phyloP scores from a whole-genome alignment of 2,888 invertebrate genomes.

The Laothoe populi region DNA sequence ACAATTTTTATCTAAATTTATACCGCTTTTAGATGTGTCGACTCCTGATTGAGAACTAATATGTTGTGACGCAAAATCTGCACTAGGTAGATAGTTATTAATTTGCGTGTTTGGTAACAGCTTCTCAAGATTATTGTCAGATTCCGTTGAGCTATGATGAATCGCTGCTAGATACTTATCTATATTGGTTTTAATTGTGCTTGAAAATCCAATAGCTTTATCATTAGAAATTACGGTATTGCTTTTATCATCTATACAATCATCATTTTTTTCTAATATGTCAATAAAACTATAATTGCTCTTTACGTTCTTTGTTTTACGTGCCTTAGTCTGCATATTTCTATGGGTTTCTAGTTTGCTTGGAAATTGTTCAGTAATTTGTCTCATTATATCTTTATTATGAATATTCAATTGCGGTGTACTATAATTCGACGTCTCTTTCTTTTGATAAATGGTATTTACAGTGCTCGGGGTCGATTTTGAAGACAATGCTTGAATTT shows the following conservation, averaged over 20 bases:
- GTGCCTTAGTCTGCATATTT: slow-evolving; percentile 25
- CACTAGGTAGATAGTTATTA: slow-evolving; percentile 3
- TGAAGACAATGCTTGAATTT: background rate
- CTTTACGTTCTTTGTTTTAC: slow-evolving; percentile 40
- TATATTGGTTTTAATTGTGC: slow-evolving; percentile 61
- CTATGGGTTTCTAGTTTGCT: slow-evolving; percentile 25
- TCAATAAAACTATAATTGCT: slow-evolving; percentile 66
- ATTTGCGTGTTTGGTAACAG: slow-evolving; percentile 36
- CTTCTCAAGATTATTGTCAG: slow-evolving; percentile 38
- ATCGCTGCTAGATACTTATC: slow-evolving; percentile 58
- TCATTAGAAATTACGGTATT: slow-evolving; percentile 28
- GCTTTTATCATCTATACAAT: slow-evolving; percentile 49
- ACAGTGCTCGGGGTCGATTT: background rate
- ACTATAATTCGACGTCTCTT: background rate
- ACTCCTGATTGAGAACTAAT: background rate
- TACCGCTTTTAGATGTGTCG: background rate
- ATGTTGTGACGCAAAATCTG: background rate
- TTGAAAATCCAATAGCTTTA: slow-evolving; percentile 55
- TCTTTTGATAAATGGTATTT: background rate
- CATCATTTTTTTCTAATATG: slow-evolving; percentile 53
- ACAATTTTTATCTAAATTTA: background rate
- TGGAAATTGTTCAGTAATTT: background rate
- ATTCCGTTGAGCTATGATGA: slow-evolving; percentile 32
- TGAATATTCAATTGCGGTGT: background rate
- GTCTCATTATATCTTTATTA: background rate